Base-by-base conservation (phyloP, 2,797 vertebrate species). In the Agapornis canus region DNA sequence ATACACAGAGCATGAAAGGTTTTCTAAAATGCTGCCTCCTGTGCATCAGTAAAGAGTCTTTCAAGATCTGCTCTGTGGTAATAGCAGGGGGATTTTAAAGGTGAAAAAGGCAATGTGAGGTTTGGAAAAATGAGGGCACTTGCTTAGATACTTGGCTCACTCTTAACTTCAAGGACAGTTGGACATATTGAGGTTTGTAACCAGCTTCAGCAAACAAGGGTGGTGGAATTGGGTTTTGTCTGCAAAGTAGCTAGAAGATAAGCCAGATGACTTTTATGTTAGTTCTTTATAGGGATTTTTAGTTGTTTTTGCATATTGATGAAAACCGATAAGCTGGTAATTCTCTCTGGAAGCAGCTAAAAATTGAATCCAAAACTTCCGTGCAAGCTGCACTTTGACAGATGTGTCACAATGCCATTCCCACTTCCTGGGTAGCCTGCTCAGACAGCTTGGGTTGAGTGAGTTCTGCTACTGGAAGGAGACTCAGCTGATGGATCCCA, bases 41-140 rank as follows among this genome's bases (percentile, higher is more conserved):
- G 76, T 48, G 63, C 82, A 43, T 59, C 88, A 90, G 65, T 59
- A 76, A 68, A 77, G 71, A 56, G 42, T 14, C 69, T 93, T 83
- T 51, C 85, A 86, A 78, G 29, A 59, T 69, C 73, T 70, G 66
- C 59, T 81, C 63, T 52, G 56, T 51, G 32, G 27, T 72, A 60
- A 77, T 84, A 61, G 83, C 82, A 70, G 66, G 51, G 69, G 32
- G 25, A n/a, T 52, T 86, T 56, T 86, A 64, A 66, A 92, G 89
- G 89, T 84, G 90, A 82, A 82, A 87, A 86, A 89, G 86, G 73
- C 63, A 89, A 47, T 57, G 19, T n/a, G 73, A 76, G 63, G 25
- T 22, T 92, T 84, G 37, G 42, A 76, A 69, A 93, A 93, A 76
- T 8, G 35, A 92, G 81, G 49, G 42, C 29, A 10, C 76, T 93